Evolutionary conservation across 2,888 invertebrate genomes (phyloP).

Genomic region (Orthonychiurus folsomi): DNA sequence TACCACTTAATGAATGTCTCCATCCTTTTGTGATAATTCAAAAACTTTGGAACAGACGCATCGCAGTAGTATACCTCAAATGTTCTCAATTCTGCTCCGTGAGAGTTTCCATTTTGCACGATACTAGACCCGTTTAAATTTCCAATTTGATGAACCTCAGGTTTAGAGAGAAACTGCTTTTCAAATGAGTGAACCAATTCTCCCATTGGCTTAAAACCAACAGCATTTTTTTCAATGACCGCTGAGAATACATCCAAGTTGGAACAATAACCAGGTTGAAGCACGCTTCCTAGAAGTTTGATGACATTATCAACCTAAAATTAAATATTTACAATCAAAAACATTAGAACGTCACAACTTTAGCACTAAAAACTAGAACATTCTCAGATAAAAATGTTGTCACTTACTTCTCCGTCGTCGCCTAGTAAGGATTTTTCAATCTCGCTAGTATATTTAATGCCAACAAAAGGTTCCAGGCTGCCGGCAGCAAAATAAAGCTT

Average conservation of each 20-base stretch:
- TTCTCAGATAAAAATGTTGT: too few species aligned
- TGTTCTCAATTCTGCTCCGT: slow-evolving; percentile 40
- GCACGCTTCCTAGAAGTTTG: slow-evolving; percentile 57
- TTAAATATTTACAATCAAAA: neutral
- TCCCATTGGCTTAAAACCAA: slow-evolving; percentile 64
- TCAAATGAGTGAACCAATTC: slow-evolving; percentile 56
- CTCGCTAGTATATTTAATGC: slow-evolving; percentile 53
- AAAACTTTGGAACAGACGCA: slow-evolving; percentile 58
- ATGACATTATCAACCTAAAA: slow-evolving; percentile 65
- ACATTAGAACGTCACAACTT: too few species aligned
- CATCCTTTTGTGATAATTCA: slow-evolving; percentile 68
- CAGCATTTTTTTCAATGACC: slow-evolving; percentile 59
- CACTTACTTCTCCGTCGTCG: slow-evolving; percentile 46
- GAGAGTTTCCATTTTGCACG: neutral
- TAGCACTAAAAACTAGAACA: too few species aligned
- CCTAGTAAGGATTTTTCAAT: slow-evolving; percentile 42
- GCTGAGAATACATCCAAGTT: slow-evolving; percentile 65
- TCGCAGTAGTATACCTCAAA: slow-evolving; percentile 78
- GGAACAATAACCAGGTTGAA: slow-evolving; percentile 61
- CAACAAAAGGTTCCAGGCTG: slow-evolving; percentile 68
- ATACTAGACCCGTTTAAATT: slow-evolving; percentile 11
- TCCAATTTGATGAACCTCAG: neutral
- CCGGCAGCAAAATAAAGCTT: slow-evolving; percentile 72
- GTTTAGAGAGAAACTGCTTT: slow-evolving; percentile 11
- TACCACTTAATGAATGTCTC: slow-evolving; percentile 91